phyloP scores from a whole-genome alignment of 2,113 vertebrate species.

The Hystrix cristata region DNA sequence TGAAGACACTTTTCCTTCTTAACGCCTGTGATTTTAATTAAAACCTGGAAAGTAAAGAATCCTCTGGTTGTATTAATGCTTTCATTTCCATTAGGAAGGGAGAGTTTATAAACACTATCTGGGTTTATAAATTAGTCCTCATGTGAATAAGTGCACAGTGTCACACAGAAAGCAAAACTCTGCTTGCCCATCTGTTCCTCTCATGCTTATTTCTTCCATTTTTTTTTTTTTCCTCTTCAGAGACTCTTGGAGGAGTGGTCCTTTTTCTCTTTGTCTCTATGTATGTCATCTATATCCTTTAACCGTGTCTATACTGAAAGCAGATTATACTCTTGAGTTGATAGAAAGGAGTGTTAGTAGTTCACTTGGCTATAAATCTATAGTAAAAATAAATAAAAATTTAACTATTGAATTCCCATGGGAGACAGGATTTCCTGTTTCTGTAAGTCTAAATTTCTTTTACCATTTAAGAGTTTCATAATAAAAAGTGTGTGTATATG shows the following conservation, averaged over 20 bases:
- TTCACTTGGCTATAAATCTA: background rate
- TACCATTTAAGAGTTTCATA: conserved; percentile 26
- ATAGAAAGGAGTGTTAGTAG: background rate
- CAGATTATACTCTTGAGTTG: background rate
- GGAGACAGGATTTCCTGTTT: background rate
- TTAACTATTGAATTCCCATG: background rate
- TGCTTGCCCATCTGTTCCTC: conserved; percentile 86
- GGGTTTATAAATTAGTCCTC: conserved; percentile 90
- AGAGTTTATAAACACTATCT: conserved; percentile 90
- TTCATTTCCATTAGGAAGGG: conserved; percentile 90
- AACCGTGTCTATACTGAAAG: background rate
- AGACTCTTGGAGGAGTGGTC: background rate
- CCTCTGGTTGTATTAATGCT: conserved; percentile 90
- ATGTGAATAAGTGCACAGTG: conserved; percentile 85
- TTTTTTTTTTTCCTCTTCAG: conserved; percentile 9
- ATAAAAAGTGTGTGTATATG: background rate
- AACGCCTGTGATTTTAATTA: conserved; percentile 93
- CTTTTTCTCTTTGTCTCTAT: background rate
- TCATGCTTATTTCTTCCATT: conserved; percentile 61
- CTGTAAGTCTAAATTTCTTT: conserved; percentile 14
- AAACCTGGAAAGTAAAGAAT: conserved; percentile 92
- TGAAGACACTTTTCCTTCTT: conserved; percentile 88
- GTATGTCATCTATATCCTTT: background rate
- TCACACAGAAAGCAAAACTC: conserved; percentile 79
- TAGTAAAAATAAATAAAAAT: background rate